Percentiles rank a stretch among this genome's conserved stretches.
These are phyloP conservation scores for Thalassarche chlororhynchos DNA, from an alignment of 2,113 vertebrate species.

Conservation along the genomic window DNA sequence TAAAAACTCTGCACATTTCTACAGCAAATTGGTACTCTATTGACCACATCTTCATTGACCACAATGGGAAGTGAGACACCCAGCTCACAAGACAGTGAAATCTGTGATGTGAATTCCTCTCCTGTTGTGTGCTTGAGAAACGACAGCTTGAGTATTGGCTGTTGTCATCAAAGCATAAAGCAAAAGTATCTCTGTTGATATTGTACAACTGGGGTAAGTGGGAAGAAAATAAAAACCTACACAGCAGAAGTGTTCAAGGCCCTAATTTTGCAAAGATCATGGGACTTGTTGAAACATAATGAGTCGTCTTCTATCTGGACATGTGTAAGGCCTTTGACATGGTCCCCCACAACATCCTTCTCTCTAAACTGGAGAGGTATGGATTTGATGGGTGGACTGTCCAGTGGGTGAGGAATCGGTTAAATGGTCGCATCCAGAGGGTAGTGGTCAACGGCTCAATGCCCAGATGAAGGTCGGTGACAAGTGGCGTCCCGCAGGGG, in stretches of 20 bases:
- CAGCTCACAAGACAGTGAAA: too few relatives aligned
- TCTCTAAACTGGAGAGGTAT: too few relatives aligned
- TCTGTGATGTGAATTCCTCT: not conserved
- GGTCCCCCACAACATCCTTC: too few relatives aligned
- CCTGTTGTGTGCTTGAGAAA: not conserved
- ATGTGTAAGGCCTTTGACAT: too few relatives aligned
- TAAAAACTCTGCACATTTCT: not conserved
- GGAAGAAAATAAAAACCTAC: not conserved
- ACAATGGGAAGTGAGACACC: not conserved
- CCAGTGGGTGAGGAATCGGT: too few relatives aligned
- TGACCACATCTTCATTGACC: not conserved
- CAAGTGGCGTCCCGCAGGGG: too few relatives aligned
- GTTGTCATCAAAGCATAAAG: not conserved
- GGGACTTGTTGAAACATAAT: too few relatives aligned
- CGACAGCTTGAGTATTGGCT: not conserved
- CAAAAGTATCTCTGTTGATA: not conserved
- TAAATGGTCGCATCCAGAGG: too few relatives aligned
- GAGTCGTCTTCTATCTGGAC: not conserved
- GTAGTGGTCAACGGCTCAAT: too few relatives aligned
- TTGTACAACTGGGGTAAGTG: not conserved
- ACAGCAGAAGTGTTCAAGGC: not conserved
- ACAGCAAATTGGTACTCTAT: accelerated
- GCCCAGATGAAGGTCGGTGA: too few relatives aligned
- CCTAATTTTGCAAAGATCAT: not conserved
- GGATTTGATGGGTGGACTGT: too few relatives aligned